phyloP scores from a whole-genome alignment of 2,888 invertebrate species.

The Drosophila melanosoma region DNA sequence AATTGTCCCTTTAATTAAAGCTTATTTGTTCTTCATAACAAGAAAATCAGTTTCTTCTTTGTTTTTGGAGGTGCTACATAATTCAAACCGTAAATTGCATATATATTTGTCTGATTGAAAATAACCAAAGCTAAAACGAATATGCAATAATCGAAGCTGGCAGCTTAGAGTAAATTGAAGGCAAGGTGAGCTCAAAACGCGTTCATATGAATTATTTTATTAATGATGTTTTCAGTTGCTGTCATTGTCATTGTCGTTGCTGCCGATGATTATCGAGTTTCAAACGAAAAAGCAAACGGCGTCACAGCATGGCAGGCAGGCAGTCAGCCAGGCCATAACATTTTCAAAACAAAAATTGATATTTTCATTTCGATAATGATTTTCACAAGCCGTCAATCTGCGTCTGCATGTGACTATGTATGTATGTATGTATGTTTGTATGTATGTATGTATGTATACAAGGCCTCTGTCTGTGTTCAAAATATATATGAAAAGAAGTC shows the following conservation, averaged over 20 bases:
- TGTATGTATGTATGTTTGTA: not conserved
- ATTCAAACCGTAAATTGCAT: not conserved
- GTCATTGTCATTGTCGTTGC: constrained; percentile 29
- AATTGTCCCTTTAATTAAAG: not conserved
- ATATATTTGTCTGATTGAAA: not conserved
- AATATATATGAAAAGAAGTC: constrained; percentile 21
- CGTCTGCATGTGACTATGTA: not conserved
- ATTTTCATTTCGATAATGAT: constrained; percentile 69
- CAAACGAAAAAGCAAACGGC: constrained; percentile 3
- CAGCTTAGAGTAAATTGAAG: not conserved
- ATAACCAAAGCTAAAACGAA: constrained; percentile 7
- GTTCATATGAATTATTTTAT: constrained; percentile 43
- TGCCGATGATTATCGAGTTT: constrained; percentile 48
- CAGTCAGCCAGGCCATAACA: constrained; percentile 19
- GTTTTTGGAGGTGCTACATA: not conserved
- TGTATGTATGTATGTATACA: constrained; percentile 1
- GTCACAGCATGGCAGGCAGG: not conserved
- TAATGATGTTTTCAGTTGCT: constrained; percentile 49
- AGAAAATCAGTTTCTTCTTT: not conserved
- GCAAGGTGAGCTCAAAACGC: constrained; percentile 3
- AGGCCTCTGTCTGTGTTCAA: constrained; percentile 22
- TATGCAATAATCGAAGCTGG: constrained; percentile 9
- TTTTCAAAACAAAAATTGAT: constrained; percentile 59
- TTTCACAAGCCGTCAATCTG: constrained; percentile 19
- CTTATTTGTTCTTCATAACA: not conserved